These are phyloP conservation scores for Heliconius sara DNA, from an alignment of 2,888 invertebrate genomes.

Conservation along the genomic window DNA sequence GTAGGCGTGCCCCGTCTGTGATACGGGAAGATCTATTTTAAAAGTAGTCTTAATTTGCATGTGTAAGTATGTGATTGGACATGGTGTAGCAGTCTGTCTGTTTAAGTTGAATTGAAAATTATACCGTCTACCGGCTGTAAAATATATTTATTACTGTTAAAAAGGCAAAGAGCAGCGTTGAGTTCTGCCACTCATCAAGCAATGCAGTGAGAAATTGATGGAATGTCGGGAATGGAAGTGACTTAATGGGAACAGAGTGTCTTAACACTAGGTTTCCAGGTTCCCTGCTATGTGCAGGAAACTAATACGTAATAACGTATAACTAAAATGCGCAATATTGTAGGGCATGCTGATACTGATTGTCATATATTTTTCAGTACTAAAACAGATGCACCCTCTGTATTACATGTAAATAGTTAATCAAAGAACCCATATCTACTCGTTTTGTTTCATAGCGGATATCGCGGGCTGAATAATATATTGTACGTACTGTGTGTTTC, in stretches of 20 bases:
- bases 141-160: background rate
- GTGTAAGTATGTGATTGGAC: background rate
- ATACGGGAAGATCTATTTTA: slow-evolving; percentile 10
- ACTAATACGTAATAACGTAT: background rate
- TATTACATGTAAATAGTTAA: slow-evolving; percentile 41
- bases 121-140: background rate
- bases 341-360: background rate
- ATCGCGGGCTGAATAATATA: slow-evolving; percentile 31
- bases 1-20: slow-evolving; percentile 9
- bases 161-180: background rate
- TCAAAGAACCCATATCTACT: slow-evolving; percentile 34
- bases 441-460: slow-evolving; percentile 14
- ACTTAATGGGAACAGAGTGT: too few species aligned
- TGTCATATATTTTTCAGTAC: slow-evolving; percentile 10
- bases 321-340: background rate
- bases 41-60: background rate
- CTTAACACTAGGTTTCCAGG: background rate
- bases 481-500: slow-evolving; percentile 2
- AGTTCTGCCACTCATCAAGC: background rate
- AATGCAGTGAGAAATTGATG: background rate
- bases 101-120: too few species aligned
- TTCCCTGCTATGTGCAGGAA: background rate
- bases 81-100: background rate
- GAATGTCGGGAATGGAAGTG: background rate
- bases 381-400: slow-evolving; percentile 4